Base-by-base conservation (phyloP, 2,113 vertebrate genomes). In the Forbesichthys agassizii region DNA sequence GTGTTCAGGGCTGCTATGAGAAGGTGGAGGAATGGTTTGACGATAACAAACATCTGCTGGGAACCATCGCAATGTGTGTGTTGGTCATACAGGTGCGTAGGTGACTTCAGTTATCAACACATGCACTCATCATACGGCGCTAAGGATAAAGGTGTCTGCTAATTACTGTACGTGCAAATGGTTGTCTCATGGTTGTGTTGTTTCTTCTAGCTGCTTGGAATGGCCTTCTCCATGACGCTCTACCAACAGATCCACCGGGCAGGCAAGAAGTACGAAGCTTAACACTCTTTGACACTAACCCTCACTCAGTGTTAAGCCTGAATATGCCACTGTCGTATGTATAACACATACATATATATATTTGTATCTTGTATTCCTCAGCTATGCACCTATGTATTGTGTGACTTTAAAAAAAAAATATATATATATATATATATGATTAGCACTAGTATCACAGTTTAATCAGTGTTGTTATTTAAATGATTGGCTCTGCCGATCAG, bases 191-290 rank as follows among this genome's bases (percentile, higher is more conserved):
- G 46, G 47, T 18, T 48, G 11, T 42, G 18, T 11, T 8, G 48
- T 69, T 60, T 80, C 33, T 48, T 88, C 46, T 92, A 99, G 98
- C 95, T 99, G 68, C 94, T 99, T 53, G 98, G 96, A 49, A 98
- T 99, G 98, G 98, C 96, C 16, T 99, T 99, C 89, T 98, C 98
- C 69, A 99, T 99, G 98, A 98, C 95, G 1, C 93, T 99, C 14
- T 99, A 98, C 91, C 97, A 99, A 79, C 98, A 99, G 86, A 97
- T 98, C 89, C 96, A 96, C 90, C 91, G 96, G 84, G 93, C 92
- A 54, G 96, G 96, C 59, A 99, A 98, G 91, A 99, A 98, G 88
- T 99, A 96, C 0, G 94, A 95, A 56, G 98, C 96, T 66, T 99
- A 92, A 94, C 9, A n/a, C 51, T 27, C 14, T 16, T 54, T 55